phyloP scores from a whole-genome alignment of 2,888 invertebrate species.

The Dromius quadrimaculatus region DNA sequence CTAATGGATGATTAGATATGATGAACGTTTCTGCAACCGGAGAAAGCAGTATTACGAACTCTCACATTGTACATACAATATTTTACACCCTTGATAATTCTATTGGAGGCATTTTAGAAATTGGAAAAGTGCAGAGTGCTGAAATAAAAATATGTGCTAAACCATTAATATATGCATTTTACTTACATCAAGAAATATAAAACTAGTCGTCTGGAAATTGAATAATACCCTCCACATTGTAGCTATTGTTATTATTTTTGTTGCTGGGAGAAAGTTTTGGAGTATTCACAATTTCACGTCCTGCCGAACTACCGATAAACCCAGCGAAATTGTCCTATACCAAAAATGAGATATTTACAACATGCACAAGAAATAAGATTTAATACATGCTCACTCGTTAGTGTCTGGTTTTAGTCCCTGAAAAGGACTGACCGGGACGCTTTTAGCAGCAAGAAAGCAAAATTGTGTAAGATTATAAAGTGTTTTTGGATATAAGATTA shows the following conservation, averaged over 20 bases:
- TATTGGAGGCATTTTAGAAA: background rate
- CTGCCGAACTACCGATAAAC: conserved; percentile 44
- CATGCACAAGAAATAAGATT: conserved; percentile 29
- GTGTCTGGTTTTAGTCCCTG: conserved; percentile 14
- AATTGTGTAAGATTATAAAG: background rate
- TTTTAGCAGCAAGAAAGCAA: background rate
- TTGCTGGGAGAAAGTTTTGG: conserved; percentile 56
- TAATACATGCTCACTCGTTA: conserved; percentile 30
- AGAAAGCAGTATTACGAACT: background rate
- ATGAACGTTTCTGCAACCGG: background rate
- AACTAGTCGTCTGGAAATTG: conserved; percentile 62
- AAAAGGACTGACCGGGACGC: background rate
- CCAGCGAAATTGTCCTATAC: background rate
- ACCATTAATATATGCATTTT: conserved; percentile 16
- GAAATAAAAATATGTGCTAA: conserved; percentile 33
- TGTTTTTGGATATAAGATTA: background rate
- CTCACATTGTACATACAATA: background rate
- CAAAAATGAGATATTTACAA: background rate
- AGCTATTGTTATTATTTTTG: background rate
- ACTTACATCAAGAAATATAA: conserved; percentile 47
- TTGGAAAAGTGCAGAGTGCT: background rate
- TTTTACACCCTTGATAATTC: background rate
- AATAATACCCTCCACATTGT: conserved; percentile 47
- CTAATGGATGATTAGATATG: too few relatives aligned
- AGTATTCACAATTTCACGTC: conserved; percentile 55